A percentile compares a stretch with the other conserved stretches of the same genome.
Conservation (phyloP, 37 sponge, comb jelly and placozoan genomes). For the Haliclona indistincta region DNA sequence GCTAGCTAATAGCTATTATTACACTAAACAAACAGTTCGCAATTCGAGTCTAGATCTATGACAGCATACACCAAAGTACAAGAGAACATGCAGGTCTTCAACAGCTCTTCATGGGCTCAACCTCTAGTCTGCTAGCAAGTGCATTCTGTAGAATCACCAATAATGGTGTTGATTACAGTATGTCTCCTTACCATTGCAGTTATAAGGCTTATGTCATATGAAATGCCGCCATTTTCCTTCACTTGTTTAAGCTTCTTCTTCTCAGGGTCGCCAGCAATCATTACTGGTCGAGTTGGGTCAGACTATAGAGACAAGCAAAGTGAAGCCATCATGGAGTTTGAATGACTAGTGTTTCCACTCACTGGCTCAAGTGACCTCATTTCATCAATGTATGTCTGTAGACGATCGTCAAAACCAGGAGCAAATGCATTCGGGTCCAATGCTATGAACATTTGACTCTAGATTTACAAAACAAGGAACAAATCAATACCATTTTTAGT, state of each 20-base stretch:
- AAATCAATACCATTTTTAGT: no score
- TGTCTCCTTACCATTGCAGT: constrained; percentile 79
- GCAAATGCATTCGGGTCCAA: constrained; percentile 83
- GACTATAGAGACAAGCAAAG: no score
- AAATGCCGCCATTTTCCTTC: constrained; percentile 58
- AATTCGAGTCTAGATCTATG: no score
- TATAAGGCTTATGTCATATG: constrained; percentile 76
- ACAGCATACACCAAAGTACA: no score
- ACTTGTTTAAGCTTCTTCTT: constrained; percentile 39
- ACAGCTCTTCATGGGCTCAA: constrained; percentile 29
- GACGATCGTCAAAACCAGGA: constrained; percentile 61
- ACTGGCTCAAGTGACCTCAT: constrained; percentile 80
- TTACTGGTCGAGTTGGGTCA: constrained; percentile 68
- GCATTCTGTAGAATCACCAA: constrained; percentile 20
- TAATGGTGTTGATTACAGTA: no score
- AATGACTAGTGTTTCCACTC: constrained; percentile 18
- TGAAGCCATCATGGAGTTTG: no score
- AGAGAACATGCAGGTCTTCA: no score
- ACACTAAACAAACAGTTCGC: no score
- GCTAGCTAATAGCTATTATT: no score
- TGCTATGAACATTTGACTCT: constrained; percentile 92
- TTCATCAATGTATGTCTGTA: constrained; percentile 71
- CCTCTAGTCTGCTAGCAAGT: constrained; percentile 39
- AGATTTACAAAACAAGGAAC: no score
- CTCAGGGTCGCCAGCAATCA: constrained; percentile 94